Conservation (phyloP, 2,797 vertebrate genomes). For the Enteromius argenteus region DNA sequence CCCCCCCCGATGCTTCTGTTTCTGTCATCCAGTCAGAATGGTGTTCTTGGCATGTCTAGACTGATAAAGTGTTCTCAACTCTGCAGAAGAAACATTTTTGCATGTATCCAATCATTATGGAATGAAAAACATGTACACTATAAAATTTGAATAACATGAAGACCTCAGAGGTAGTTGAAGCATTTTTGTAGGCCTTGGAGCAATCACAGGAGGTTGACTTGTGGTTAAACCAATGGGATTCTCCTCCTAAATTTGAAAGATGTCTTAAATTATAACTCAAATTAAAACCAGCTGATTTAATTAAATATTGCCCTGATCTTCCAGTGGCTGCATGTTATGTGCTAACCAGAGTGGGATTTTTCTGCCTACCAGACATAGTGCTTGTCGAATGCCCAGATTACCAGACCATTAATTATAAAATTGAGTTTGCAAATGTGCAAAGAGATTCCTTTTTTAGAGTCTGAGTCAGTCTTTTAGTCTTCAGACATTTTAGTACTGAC, state of each 20-base stretch:
- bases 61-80: conserved; percentile 49
- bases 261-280: conserved; percentile 69
- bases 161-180: conserved; percentile 55
- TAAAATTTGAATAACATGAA: conserved; percentile 68
- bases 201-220: conserved; percentile 56
- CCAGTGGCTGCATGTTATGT: conserved; percentile 16
- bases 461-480: neutral
- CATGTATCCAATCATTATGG: conserved; percentile 79
- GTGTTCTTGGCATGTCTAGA: conserved; percentile 53
- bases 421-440: neutral
- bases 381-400: neutral
- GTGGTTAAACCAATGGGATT: conserved; percentile 60
- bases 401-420: neutral
- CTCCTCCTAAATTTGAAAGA: conserved; percentile 55
- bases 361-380: neutral
- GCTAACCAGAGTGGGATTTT: conserved; percentile 24
- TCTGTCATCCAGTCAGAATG: neutral
- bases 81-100: conserved; percentile 61
- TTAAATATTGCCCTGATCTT: conserved; percentile 43
- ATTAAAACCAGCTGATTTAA: conserved; percentile 62
- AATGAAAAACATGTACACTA: conserved; percentile 77
- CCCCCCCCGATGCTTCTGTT: conserved; percentile 9
- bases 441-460: neutral
- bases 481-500: neutral
- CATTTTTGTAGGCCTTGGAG: conserved; percentile 61